Conservation (phyloP, 92 coral and sea anemone species). For the Umimayanthus chanpuru region DNA sequence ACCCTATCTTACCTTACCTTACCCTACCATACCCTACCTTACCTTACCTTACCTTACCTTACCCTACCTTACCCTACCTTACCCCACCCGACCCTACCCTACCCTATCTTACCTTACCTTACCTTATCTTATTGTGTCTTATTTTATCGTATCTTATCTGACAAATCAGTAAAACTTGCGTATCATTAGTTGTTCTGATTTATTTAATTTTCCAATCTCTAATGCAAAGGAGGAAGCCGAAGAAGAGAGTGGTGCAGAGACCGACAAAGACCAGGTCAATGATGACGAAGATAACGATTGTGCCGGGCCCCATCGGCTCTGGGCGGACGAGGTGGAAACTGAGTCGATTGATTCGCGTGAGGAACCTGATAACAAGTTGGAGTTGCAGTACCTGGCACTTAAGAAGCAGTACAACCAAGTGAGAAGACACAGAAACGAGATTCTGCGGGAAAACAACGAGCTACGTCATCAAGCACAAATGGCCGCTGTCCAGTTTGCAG, state of each 20-base stretch:
- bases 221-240: conserved; percentile 26
- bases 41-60: no score
- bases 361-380: conserved; percentile 61
- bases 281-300: conserved; percentile 12
- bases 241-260: background rate
- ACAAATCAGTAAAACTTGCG: background rate
- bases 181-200: background rate
- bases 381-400: conserved; percentile 63
- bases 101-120: no score
- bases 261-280: background rate
- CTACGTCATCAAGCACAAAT: conserved; percentile 91
- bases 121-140: no score
- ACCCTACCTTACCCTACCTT: no score
- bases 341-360: conserved; percentile 69
- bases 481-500: conserved; percentile 93
- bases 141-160: no score
- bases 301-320: conserved; percentile 32
- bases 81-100: no score
- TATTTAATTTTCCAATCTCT: background rate
- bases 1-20: no score
- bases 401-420: conserved; percentile 85
- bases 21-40: no score
- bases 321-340: conserved; percentile 70
- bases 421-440: conserved; percentile 92
- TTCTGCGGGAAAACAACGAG: conserved; percentile 91